These are phyloP conservation scores for Caranx melampygus DNA, from an alignment of 2,113 vertebrate genomes.

Conservation along the genomic window DNA sequence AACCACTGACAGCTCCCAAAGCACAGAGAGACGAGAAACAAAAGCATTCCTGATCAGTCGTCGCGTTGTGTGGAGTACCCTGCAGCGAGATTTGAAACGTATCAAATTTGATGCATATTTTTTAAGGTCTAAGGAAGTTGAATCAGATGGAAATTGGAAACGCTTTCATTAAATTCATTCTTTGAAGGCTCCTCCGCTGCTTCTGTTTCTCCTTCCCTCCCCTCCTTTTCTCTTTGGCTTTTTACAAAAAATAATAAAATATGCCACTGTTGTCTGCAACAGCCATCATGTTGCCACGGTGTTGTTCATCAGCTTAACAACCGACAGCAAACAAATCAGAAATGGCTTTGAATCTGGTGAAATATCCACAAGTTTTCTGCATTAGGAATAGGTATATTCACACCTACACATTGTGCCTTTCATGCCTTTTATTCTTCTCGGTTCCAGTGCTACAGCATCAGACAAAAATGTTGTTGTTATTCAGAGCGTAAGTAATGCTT, in stretches of 20 bases:
- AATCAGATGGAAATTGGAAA: slow-evolving; percentile 27
- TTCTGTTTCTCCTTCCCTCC: not conserved
- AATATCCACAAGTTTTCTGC: not conserved
- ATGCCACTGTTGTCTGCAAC: not conserved
- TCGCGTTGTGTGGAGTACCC: slow-evolving; percentile 32
- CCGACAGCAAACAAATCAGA: not conserved
- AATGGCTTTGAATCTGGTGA: not conserved
- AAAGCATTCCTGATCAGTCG: slow-evolving; percentile 22
- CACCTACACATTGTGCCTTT: not conserved
- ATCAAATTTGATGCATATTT: slow-evolving; percentile 21
- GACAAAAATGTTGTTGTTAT: not conserved
- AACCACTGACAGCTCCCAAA: slow-evolving; percentile 35
- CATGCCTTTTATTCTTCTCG: not conserved
- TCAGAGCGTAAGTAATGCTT: not conserved
- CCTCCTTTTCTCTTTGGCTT: not conserved
- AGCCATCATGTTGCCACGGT: not conserved
- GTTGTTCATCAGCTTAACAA: not conserved
- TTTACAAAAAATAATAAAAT: not conserved
- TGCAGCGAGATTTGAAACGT: slow-evolving; percentile 22
- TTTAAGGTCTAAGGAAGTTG: slow-evolving; percentile 14
- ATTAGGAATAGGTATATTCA: not conserved
- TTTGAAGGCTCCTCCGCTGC: slow-evolving; percentile 13
- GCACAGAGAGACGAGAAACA: slow-evolving; percentile 27
- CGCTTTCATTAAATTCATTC: slow-evolving; percentile 26
- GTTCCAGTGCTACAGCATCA: not conserved